A percentile compares a stretch with the other conserved stretches of the same genome.
Evolutionary conservation across 2,888 invertebrate species (phyloP).

Genomic region (Lasius fuliginosus): DNA sequence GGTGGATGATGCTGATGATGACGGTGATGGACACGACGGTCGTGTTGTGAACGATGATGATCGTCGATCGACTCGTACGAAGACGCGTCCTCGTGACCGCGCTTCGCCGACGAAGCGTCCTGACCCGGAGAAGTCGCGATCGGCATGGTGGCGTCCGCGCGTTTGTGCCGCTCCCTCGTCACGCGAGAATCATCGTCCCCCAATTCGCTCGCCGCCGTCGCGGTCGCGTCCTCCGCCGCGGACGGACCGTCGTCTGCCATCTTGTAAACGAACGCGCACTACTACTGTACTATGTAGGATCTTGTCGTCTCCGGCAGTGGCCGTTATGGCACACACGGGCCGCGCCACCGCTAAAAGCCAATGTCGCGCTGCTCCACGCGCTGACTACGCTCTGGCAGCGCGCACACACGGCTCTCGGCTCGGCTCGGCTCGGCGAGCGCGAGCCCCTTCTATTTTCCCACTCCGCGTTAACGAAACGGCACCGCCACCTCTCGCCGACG

Average conservation of each 20-base stretch:
- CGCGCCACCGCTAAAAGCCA: conserved; percentile 71
- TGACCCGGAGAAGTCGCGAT: conserved; percentile 40
- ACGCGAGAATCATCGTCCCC: conserved; percentile 75
- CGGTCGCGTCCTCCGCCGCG: conserved; percentile 88
- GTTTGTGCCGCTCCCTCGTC: conserved; percentile 80
- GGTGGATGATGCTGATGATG: conserved; percentile 43
- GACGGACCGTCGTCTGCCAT: conserved; percentile 94
- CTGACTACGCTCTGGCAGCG: conserved; percentile 63
- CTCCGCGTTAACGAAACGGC: conserved; percentile 60
- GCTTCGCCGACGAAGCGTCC: conserved; percentile 31
- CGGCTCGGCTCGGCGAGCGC: conserved; percentile 40
- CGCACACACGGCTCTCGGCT: conserved; percentile 59
- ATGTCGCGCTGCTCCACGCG: conserved; percentile 55
- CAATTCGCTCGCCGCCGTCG: conserved; percentile 84
- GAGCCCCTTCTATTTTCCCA: conserved; percentile 65
- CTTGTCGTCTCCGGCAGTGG: conserved; percentile 69
- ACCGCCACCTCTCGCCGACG: conserved; percentile 73
- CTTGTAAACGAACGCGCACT: conserved; percentile 91
- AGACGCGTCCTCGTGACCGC: conserved; percentile 34
- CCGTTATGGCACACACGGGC: conserved; percentile 75
- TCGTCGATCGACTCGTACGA: conserved; percentile 28
- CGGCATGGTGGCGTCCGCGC: conserved; percentile 67
- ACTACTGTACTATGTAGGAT: conserved; percentile 70
- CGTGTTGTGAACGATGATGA: neutral
- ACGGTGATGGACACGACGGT: conserved; percentile 25